These are phyloP conservation scores for Geodia barretti DNA, from an alignment of 37 sponge, comb jelly and placozoan species.

Conservation along the genomic window DNA sequence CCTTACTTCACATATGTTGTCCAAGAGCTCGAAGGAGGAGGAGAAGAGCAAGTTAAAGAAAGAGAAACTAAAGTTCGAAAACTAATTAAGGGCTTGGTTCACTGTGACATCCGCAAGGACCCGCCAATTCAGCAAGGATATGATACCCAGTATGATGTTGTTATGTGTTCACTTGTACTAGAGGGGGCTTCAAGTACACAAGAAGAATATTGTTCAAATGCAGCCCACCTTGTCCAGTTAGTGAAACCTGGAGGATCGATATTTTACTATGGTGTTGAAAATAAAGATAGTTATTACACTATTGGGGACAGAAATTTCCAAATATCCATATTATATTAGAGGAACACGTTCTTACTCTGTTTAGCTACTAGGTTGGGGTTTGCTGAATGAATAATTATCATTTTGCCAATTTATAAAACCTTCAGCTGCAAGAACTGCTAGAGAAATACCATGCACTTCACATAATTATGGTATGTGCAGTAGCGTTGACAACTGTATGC, in stretches of 20 bases:
- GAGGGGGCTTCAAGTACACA: neutral
- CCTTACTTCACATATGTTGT: constrained; percentile 43
- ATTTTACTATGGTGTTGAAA: neutral
- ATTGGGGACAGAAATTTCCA: too few species aligned
- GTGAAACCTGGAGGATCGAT: constrained; percentile 29
- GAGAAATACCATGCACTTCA: too few species aligned
- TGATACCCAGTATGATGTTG: constrained; percentile 31
- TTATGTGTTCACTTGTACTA: constrained; percentile 5
- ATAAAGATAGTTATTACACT: too few species aligned
- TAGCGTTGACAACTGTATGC: too few species aligned
- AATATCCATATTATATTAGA: too few species aligned
- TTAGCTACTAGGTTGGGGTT: too few species aligned
- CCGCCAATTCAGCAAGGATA: constrained; percentile 9
- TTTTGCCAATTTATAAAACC: too few species aligned
- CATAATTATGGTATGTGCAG: too few species aligned
- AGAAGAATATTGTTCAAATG: constrained; percentile 6
- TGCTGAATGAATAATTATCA: too few species aligned
- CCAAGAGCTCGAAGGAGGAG: constrained; percentile 26
- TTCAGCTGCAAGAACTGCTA: too few species aligned
- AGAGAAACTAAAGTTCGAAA: constrained; percentile 12
- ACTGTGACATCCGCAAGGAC: constrained; percentile 16
- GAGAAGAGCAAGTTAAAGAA: constrained; percentile 3
- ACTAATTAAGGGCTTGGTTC: constrained; percentile 29
- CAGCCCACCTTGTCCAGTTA: neutral
- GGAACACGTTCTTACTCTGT: too few species aligned